Conservation (phyloP, 1,140 invertebrate genomes). For the Drosophila orosa region DNA sequence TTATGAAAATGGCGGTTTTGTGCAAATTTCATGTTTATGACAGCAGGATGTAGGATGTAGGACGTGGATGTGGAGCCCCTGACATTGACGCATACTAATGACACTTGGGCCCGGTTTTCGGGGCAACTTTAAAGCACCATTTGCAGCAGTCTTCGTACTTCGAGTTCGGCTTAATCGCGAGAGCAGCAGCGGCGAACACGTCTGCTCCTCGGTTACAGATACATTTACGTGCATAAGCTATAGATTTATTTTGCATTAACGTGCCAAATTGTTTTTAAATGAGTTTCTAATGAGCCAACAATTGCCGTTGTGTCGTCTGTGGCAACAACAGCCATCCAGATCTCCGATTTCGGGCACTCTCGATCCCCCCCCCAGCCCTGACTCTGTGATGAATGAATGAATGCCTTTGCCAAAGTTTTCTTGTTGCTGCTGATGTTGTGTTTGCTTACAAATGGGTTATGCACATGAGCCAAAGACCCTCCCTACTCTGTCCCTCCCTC, state of each 20-base stretch:
- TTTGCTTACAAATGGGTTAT: constrained; percentile 61
- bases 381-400: constrained; percentile 67
- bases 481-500: neutral
- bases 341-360: constrained; percentile 47
- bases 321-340: constrained; percentile 41
- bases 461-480: constrained; percentile 31
- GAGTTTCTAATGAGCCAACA: constrained; percentile 82
- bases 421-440: constrained; percentile 6
- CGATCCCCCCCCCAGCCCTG: constrained; percentile 5
- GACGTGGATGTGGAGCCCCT: constrained; percentile 45
- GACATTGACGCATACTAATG: constrained; percentile 77
- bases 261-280: constrained; percentile 83
- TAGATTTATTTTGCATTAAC: constrained; percentile 83
- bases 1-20: constrained; percentile 81
- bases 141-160: constrained; percentile 68
- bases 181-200: constrained; percentile 5
- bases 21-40: constrained; percentile 83
- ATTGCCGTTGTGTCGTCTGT: constrained; percentile 63
- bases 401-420: constrained; percentile 34
- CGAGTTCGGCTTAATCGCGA: constrained; percentile 32
- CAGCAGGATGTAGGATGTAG: constrained; percentile 55
- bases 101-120: constrained; percentile 47
- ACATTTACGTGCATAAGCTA: constrained; percentile 69
- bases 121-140: constrained; percentile 62
- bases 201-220: constrained; percentile 18